phyloP scores from a whole-genome alignment of 2,888 invertebrate genomes.

The Exephanes ischioxanthus region DNA sequence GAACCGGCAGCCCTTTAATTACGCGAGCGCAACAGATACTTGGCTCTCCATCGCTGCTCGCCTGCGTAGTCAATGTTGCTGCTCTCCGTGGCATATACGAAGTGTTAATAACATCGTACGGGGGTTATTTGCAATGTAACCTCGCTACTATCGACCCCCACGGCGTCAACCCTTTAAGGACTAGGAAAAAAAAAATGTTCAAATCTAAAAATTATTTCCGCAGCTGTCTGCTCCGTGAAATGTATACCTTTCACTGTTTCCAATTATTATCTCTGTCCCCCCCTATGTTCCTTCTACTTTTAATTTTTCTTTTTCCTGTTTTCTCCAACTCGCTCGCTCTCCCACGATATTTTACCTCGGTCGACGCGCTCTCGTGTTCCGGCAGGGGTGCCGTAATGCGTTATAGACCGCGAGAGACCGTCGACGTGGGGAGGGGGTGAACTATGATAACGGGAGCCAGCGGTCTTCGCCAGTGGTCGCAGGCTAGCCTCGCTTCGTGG shows the following conservation, averaged over 20 bases:
- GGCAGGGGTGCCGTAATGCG: slow-evolving; percentile 61
- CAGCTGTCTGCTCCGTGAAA: neutral
- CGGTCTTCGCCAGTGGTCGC: slow-evolving; percentile 18
- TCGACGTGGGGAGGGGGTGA: slow-evolving; percentile 32
- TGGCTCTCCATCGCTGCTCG: neutral
- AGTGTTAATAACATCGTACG: slow-evolving; percentile 5
- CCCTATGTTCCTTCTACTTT: neutral
- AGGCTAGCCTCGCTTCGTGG: slow-evolving; percentile 53
- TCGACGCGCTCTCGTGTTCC: slow-evolving; percentile 42
- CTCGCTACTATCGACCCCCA: neutral
- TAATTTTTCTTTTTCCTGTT: slow-evolving; percentile 38
- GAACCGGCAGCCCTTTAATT: slow-evolving; percentile 59
- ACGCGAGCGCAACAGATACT: slow-evolving; percentile 57
- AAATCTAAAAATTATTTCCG: neutral
- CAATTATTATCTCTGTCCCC: neutral
- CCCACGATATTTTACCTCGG: slow-evolving; percentile 54
- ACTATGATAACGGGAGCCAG: slow-evolving; percentile 12
- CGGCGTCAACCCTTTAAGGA: neutral
- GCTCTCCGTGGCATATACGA: neutral
- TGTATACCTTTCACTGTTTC: neutral
- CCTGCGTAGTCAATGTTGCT: neutral
- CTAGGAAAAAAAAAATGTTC: neutral
- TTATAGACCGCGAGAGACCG: slow-evolving; percentile 38
- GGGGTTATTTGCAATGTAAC: slow-evolving; percentile 12
- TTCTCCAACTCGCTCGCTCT: slow-evolving; percentile 38